Conservation (phyloP, 2,797 vertebrate species). For the Loris lydekkerianus region DNA sequence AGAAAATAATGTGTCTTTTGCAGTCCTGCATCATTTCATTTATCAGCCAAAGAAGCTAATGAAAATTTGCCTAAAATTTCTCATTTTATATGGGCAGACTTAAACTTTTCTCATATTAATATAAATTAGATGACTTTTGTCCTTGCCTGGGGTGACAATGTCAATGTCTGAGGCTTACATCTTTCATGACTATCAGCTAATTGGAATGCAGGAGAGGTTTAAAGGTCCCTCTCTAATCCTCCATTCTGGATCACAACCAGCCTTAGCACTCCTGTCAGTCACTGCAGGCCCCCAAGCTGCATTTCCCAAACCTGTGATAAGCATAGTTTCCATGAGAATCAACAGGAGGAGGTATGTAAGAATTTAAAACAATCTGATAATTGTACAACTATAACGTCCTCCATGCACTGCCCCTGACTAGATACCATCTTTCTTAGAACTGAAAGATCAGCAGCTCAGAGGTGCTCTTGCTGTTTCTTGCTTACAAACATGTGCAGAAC, state of each 20-base stretch:
- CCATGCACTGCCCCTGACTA: conserved; percentile 47
- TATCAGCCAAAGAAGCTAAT: conserved; percentile 76
- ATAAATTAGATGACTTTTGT: conserved; percentile 85
- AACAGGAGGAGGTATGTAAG: conserved; percentile 60
- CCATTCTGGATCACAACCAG: conserved; percentile 90
- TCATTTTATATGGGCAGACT: conserved; percentile 80
- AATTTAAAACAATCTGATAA: conserved; percentile 80
- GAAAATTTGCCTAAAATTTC: conserved; percentile 83
- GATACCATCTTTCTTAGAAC: conserved; percentile 62
- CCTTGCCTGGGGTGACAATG: conserved; percentile 88
- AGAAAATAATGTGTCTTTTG: conserved; percentile 82
- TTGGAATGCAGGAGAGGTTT: conserved; percentile 90
- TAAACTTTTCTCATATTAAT: conserved; percentile 84
- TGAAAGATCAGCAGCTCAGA: conserved; percentile 35
- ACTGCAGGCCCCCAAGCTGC: conserved; percentile 83
- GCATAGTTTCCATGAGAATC: conserved; percentile 57
- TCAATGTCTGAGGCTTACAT: conserved; percentile 90
- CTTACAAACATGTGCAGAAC: neutral
- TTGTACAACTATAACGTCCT: neutral
- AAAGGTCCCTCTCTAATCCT: conserved; percentile 89
- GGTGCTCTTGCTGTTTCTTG: neutral
- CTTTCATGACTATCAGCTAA: conserved; percentile 92
- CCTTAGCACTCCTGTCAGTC: conserved; percentile 86
- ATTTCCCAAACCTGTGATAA: conserved; percentile 63
- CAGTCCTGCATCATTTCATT: conserved; percentile 82